Percentiles rank a stretch among this genome's conserved stretches.
These are phyloP conservation scores for Nasonia vitripennis DNA, from an alignment of 1,140 invertebrate genomes.

Conservation along the genomic window DNA sequence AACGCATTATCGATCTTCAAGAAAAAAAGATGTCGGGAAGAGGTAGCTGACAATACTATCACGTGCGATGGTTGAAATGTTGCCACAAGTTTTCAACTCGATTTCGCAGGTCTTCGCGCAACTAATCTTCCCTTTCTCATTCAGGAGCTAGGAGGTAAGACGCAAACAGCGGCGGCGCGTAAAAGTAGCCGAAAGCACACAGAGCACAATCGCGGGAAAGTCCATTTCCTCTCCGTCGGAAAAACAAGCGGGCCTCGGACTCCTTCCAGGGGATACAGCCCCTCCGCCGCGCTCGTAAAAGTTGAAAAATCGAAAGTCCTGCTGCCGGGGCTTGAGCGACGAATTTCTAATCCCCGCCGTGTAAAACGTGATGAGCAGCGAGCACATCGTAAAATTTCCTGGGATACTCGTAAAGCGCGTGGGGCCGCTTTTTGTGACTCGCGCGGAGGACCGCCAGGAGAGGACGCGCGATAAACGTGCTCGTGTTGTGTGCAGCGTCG, in stretches of 20 bases:
- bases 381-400: conserved; percentile 41
- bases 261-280: neutral
- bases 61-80: too few species aligned
- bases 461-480: conserved; percentile 16
- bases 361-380: conserved; percentile 16
- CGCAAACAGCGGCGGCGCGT: conserved; percentile 24
- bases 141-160: neutral
- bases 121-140: conserved; percentile 16
- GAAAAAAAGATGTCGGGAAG: too few species aligned
- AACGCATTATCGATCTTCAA: too few species aligned
- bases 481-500: neutral
- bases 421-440: neutral
- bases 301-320: conserved; percentile 4
- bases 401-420: conserved; percentile 38
- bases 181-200: conserved; percentile 40
- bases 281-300: conserved; percentile 20
- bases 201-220: neutral
- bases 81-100: neutral
- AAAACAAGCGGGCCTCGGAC: conserved; percentile 26
- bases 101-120: neutral
- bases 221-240: neutral
- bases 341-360: conserved; percentile 27
- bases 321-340: neutral
- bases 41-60: too few species aligned
- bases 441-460: neutral